These are phyloP conservation scores for Pontoporia blainvillei DNA, from an alignment of 2,113 vertebrate genomes.

Conservation along the genomic window DNA sequence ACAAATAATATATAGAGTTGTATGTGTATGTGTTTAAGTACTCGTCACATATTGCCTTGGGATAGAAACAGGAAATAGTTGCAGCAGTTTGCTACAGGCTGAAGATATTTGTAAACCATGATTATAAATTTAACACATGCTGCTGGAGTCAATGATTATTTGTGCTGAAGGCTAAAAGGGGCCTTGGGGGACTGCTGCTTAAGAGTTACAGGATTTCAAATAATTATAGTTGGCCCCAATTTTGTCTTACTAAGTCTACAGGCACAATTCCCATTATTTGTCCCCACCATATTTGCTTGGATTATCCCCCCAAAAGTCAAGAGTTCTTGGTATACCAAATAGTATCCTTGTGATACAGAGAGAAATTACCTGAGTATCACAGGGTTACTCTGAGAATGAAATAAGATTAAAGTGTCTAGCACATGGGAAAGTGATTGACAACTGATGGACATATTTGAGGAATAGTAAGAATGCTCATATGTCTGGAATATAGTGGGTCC, in stretches of 20 bases:
- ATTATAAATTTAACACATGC: constrained; percentile 75
- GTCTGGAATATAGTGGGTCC: neutral
- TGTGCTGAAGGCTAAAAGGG: constrained; percentile 64
- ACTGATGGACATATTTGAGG: neutral
- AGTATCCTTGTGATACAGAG: neutral
- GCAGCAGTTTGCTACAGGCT: constrained; percentile 57
- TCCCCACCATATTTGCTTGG: neutral
- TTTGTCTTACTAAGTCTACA: neutral
- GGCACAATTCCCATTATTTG: neutral
- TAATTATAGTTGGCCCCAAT: neutral
- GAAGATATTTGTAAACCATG: constrained; percentile 74
- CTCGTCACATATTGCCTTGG: constrained; percentile 46
- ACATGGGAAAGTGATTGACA: neutral
- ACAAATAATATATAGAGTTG: constrained; percentile 6
- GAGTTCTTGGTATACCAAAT: neutral
- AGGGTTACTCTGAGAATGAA: neutral
- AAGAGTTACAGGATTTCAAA: constrained; percentile 43
- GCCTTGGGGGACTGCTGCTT: constrained; percentile 10
- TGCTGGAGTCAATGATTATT: constrained; percentile 68
- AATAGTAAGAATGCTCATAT: neutral
- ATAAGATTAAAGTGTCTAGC: neutral
- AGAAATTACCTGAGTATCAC: neutral
- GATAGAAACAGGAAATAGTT: constrained; percentile 65
- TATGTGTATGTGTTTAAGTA: neutral
- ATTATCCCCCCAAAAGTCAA: neutral